Evolutionary conservation across 35 echinoderm and acorn worm species (phyloP).

Genomic region (Ptychodera flava): DNA sequence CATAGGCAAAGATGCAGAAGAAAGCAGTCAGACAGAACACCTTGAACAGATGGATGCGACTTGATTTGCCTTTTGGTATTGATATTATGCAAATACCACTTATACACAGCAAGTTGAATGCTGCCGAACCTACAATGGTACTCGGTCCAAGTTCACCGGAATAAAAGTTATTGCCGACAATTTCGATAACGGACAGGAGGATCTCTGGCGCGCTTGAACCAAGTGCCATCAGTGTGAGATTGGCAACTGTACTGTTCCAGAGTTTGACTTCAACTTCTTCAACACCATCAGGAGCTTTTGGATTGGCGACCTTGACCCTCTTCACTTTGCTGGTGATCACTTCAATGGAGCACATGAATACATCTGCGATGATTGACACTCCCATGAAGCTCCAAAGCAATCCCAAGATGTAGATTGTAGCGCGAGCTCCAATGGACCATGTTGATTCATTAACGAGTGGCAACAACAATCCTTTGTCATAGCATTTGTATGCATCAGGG

Average conservation of each 20-base stretch:
- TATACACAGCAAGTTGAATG: constrained; percentile 87
- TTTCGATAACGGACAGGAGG: constrained; percentile 81
- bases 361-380: constrained; percentile 87
- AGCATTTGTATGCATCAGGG: too few species aligned
- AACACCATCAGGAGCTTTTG: constrained; percentile 40
- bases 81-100: constrained; percentile 61
- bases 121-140: constrained; percentile 77
- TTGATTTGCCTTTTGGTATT: constrained; percentile 59
- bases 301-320: constrained; percentile 57
- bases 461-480: constrained; percentile 42
- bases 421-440: constrained; percentile 54
- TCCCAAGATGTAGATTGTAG: constrained; percentile 59
- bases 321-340: constrained; percentile 85
- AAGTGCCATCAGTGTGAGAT: constrained; percentile 93
- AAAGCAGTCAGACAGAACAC: constrained; percentile 76
- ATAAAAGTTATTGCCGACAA: constrained; percentile 65
- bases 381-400: constrained; percentile 83
- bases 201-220: constrained; percentile 86
- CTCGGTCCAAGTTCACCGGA: constrained; percentile 82
- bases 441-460: constrained; percentile 69
- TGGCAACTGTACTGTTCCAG: constrained; percentile 97
- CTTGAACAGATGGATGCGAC: constrained; percentile 62
- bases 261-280: constrained; percentile 87
- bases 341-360: constrained; percentile 97
- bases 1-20: constrained; percentile 89